phyloP scores from a whole-genome alignment of 2,797 vertebrate species.

The Poeciliopsis infans region DNA sequence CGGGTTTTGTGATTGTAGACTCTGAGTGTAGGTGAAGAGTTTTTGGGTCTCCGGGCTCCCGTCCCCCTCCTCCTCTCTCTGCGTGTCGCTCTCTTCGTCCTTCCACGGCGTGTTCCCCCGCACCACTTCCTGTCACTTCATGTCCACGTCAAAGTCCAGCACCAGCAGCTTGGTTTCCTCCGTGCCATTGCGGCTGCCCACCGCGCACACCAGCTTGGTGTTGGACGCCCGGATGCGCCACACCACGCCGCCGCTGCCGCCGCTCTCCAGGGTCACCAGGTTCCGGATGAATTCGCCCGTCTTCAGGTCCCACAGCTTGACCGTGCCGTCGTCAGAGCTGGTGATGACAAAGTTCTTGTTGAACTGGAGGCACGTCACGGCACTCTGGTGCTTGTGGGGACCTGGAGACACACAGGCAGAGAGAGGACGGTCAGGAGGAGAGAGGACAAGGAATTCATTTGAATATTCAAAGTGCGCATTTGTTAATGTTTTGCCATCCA shows the following conservation, averaged over 20 bases:
- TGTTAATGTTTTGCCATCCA: too few relatives aligned
- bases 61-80: conserved; percentile 44
- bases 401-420: conserved; percentile 74
- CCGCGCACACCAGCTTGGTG: conserved; percentile 98
- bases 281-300: conserved; percentile 99
- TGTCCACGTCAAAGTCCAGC: conserved; percentile 99
- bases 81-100: conserved; percentile 40
- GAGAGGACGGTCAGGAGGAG: background rate
- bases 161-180: conserved; percentile 99
- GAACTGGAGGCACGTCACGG: conserved; percentile 99
- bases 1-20: conserved; percentile 66
- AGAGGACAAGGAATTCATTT: background rate
- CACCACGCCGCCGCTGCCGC: conserved; percentile 97
- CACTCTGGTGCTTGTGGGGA: conserved; percentile 99
- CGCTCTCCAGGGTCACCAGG: conserved; percentile 99
- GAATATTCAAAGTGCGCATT: background rate
- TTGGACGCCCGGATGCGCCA: conserved; percentile 99
- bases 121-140: conserved; percentile 89
- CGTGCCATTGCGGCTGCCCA: conserved; percentile 98
- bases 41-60: conserved; percentile 43
- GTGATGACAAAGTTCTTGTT: conserved; percentile 99
- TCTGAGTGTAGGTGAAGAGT: conserved; percentile 65
- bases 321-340: conserved; percentile 99
- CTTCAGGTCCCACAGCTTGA: conserved; percentile 99
- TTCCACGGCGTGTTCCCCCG: conserved; percentile 31